Evolutionary conservation across 1,140 invertebrate species (phyloP).

Genomic region (Frieseomelitta varia): DNA sequence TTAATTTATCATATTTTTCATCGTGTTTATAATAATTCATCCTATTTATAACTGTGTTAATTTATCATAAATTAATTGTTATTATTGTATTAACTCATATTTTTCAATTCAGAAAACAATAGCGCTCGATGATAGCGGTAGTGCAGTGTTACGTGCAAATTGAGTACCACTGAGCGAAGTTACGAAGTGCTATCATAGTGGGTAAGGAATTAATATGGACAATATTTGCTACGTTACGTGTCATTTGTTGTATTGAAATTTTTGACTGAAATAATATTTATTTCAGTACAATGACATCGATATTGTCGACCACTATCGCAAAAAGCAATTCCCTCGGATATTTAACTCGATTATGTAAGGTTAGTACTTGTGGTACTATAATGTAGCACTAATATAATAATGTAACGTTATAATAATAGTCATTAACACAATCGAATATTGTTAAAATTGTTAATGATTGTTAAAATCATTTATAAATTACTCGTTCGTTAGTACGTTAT

Average conservation of each 20-base stretch:
- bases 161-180: conserved; percentile 15
- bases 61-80: no score
- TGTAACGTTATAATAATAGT: background rate
- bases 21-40: no score
- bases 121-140: background rate
- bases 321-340: conserved; percentile 35
- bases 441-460: background rate
- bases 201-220: conserved; percentile 1
- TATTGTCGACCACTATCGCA: conserved; percentile 30
- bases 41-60: no score
- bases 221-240: background rate
- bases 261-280: conserved; percentile 5
- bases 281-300: conserved; percentile 60
- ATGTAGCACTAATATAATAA: background rate
- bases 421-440: background rate
- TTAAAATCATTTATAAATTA: background rate
- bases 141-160: background rate
- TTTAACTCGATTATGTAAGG: conserved; percentile 72
- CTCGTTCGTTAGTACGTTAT: background rate
- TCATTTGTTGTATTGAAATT: background rate
- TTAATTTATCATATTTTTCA: no score
- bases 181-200: background rate
- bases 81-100: background rate
- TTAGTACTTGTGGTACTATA: conserved; percentile 57
- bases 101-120: background rate